A percentile compares a stretch with the other conserved stretches of the same genome.
phyloP scores from a whole-genome alignment of 1,140 invertebrate species.

The Zophobas morio region DNA sequence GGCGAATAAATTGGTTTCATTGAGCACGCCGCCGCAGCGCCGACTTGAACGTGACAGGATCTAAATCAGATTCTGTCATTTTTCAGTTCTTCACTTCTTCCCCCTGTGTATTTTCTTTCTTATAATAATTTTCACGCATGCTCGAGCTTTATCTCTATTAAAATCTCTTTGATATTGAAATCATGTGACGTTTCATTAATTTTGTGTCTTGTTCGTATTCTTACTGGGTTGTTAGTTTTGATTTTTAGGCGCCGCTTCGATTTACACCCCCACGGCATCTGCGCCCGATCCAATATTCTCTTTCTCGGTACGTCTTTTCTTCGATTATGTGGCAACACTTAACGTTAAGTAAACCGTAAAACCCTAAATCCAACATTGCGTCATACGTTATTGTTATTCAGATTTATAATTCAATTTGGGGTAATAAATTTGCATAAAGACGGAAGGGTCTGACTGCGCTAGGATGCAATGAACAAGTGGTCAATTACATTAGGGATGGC shows the following conservation, averaged over 20 bases:
- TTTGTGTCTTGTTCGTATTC: slow-evolving; percentile 64
- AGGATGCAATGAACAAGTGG: slow-evolving; percentile 54
- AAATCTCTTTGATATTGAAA: slow-evolving; percentile 68
- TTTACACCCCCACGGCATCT: slow-evolving; percentile 13
- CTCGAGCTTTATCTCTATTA: slow-evolving; percentile 65
- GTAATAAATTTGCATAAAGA: slow-evolving; percentile 66
- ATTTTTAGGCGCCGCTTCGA: slow-evolving; percentile 51
- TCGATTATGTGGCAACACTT: neutral
- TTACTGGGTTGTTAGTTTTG: slow-evolving; percentile 57
- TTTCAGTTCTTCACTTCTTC: slow-evolving; percentile 54
- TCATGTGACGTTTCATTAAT: slow-evolving; percentile 68
- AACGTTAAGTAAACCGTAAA: slow-evolving; percentile 54
- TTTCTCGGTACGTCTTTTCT: neutral
- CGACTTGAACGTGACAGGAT: slow-evolving; percentile 44
- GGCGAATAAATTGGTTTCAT: slow-evolving; percentile 29
- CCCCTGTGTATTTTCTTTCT: slow-evolving; percentile 63
- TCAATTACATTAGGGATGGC: slow-evolving; percentile 49
- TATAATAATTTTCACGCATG: slow-evolving; percentile 68
- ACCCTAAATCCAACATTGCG: slow-evolving; percentile 61
- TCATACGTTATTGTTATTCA: slow-evolving; percentile 66
- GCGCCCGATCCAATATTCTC: slow-evolving; percentile 1
- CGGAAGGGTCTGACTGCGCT: slow-evolving; percentile 57
- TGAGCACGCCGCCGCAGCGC: slow-evolving; percentile 29
- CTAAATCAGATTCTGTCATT: slow-evolving; percentile 55
- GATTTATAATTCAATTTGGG: slow-evolving; percentile 67